Percentiles rank a stretch among this genome's conserved stretches.
phyloP scores from a whole-genome alignment of 2,797 vertebrate species.

The Oceanodroma leucorhoa region DNA sequence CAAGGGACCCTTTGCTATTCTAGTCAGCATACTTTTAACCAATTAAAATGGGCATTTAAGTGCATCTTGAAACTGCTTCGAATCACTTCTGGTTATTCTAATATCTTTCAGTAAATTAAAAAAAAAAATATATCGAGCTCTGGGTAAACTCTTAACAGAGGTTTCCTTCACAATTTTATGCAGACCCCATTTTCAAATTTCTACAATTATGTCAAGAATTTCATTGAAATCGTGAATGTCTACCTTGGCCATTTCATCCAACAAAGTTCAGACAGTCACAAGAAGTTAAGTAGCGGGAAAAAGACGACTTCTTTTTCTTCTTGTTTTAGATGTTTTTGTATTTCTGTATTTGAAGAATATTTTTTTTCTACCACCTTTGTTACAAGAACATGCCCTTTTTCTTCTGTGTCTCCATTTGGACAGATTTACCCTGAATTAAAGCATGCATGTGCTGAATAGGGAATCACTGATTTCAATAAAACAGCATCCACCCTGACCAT shows the following conservation, averaged over 20 bases:
- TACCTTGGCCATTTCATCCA: neutral
- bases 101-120: neutral
- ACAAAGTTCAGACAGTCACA: neutral
- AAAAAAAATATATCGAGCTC: neutral
- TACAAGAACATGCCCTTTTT: neutral
- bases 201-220: neutral
- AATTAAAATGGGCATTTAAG: neutral
- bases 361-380: neutral
- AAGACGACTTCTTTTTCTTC: neutral
- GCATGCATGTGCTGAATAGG: neutral
- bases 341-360: neutral
- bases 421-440: neutral
- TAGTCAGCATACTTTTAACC: neutral
- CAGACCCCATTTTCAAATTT: neutral
- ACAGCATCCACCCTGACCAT: neutral
- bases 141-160: neutral
- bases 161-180: neutral
- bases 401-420: neutral
- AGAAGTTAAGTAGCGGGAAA: neutral
- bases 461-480: neutral
- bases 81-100: neutral
- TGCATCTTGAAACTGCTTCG: neutral
- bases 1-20: neutral
- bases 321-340: neutral
- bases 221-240: neutral